A percentile compares a stretch with the other conserved stretches of the same genome.
Evolutionary conservation across 1,140 invertebrate species (phyloP).

Genomic region (Lasioglossum baleicum): DNA sequence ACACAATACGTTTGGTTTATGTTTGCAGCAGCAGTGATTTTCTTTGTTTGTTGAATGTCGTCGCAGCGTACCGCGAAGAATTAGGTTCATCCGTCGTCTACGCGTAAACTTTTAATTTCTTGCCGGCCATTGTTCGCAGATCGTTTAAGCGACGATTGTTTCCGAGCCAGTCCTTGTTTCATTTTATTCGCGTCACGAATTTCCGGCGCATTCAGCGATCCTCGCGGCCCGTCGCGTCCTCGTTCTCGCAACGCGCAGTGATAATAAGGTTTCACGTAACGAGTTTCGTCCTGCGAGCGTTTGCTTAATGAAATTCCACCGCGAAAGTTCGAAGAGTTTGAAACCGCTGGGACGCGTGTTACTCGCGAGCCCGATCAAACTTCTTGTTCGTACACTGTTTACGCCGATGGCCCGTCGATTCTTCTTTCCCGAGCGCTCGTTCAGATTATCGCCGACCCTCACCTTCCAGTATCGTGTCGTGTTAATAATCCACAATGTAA

Average conservation of each 20-base stretch:
- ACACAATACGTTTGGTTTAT: too few species aligned
- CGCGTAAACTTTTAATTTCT: conserved; percentile 24
- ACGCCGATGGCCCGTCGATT: conserved; percentile 20
- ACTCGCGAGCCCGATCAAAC: conserved; percentile 18
- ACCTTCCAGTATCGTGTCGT: not conserved
- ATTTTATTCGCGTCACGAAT: not conserved
- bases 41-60: too few species aligned
- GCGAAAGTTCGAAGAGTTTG: conserved; percentile 32
- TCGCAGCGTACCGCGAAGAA: not conserved
- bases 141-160: not conserved
- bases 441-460: not conserved
- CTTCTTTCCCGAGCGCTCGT: not conserved
- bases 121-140: not conserved
- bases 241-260: conserved; percentile 20
- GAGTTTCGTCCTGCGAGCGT: conserved; percentile 41
- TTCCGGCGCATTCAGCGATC: conserved; percentile 17
- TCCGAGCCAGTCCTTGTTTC: not conserved
- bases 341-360: conserved; percentile 19
- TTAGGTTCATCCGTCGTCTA: not conserved
- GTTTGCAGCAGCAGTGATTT: too few species aligned
- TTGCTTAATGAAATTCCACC: conserved; percentile 45
- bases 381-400: conserved; percentile 21
- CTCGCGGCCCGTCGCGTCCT: not conserved
- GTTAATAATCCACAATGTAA: too few species aligned
- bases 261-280: conserved; percentile 49